Conservation (phyloP, 2,113 vertebrate species). For the Oplegnathus fasciatus region DNA sequence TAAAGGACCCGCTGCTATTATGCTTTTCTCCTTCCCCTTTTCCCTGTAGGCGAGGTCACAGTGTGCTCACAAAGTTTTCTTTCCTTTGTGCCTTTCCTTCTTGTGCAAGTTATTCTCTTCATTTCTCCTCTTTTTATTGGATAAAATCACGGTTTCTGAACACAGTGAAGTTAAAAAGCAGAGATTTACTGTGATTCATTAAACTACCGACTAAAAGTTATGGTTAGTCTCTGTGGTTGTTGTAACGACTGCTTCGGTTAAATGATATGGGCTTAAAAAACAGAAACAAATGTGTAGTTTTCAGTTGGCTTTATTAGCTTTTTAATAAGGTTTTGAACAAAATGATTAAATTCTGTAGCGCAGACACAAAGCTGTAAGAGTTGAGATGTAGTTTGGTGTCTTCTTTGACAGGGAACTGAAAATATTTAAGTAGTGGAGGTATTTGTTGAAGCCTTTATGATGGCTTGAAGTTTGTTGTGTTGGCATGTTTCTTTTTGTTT, state of each 20-base stretch:
- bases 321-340: conserved; percentile 43
- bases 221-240: conserved; percentile 45
- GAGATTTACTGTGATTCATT: conserved; percentile 40
- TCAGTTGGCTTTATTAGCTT: conserved; percentile 37
- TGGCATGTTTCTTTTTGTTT: conserved; percentile 11
- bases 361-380: conserved; percentile 25
- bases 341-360: conserved; percentile 9
- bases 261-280: conserved; percentile 25
- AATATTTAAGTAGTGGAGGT: neutral
- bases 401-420: conserved; percentile 25
- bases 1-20: conserved; percentile 90
- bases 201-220: conserved; percentile 37
- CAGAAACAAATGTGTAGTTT: conserved; percentile 23
- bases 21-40: conserved; percentile 76
- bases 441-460: conserved; percentile 19
- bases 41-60: conserved; percentile 81
- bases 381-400: conserved; percentile 18
- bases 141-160: conserved; percentile 37
- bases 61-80: conserved; percentile 74
- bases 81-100: conserved; percentile 69
- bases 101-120: conserved; percentile 54
- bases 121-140: conserved; percentile 45
- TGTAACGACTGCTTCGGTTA: conserved; percentile 25
- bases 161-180: conserved; percentile 44
- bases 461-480: conserved; percentile 28